Conservation (phyloP, 2,888 invertebrate species). For the Andricus curvator region DNA sequence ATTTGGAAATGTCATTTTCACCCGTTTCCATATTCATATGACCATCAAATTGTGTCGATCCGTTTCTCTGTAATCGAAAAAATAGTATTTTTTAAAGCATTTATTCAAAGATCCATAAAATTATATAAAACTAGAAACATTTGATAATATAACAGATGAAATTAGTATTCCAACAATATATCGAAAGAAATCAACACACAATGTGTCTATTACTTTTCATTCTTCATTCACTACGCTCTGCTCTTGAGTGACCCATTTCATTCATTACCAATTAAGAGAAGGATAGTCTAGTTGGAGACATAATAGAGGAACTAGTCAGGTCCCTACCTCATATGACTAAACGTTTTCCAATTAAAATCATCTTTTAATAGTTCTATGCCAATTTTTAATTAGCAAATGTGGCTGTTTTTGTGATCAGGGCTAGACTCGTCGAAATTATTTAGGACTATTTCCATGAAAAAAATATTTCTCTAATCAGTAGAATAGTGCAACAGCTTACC, state of each 20-base stretch:
- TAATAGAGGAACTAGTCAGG: conserved; percentile 20
- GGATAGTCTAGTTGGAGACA: conserved; percentile 1
- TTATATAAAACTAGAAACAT: too few species aligned
- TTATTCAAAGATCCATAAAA: neutral
- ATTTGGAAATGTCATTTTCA: conserved; percentile 80
- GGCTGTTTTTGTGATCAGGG: too few species aligned
- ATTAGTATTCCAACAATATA: neutral
- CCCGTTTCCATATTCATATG: conserved; percentile 89
- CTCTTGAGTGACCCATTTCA: conserved; percentile 59
- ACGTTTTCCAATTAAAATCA: conserved; percentile 2
- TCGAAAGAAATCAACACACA: conserved; percentile 64
- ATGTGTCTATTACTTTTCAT: conserved; percentile 67
- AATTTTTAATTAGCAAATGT: too few species aligned
- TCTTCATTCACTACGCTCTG: conserved; percentile 63
- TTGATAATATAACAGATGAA: too few species aligned
- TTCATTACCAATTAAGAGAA: conserved; percentile 68
- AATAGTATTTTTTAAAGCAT: conserved; percentile 1
- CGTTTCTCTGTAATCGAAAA: conserved; percentile 84
- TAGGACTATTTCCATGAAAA: too few species aligned
- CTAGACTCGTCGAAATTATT: too few species aligned
- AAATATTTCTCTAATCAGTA: neutral
- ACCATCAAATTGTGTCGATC: conserved; percentile 86
- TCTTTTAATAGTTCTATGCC: neutral
- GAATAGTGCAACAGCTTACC: conserved; percentile 70
- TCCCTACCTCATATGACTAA: neutral